Conservation (phyloP, 2,888 invertebrate genomes). For the Hyalella azteca region DNA sequence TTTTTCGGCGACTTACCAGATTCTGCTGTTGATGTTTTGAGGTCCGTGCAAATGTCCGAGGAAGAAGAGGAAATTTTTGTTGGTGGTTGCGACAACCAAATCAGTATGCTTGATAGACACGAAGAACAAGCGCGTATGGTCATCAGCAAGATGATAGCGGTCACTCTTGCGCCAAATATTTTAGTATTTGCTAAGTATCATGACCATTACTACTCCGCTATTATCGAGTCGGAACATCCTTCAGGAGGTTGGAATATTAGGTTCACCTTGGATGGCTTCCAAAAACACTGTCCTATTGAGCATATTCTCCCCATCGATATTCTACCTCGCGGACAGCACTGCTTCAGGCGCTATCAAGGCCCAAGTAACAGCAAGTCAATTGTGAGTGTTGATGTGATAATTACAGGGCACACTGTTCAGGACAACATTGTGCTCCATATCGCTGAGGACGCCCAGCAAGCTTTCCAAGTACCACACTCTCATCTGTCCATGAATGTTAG, state of each 20-base stretch:
- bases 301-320: conserved; percentile 53
- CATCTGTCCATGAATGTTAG: conserved; percentile 37
- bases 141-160: conserved; percentile 44
- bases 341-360: conserved; percentile 48
- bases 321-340: conserved; percentile 49
- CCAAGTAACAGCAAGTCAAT: conserved; percentile 39
- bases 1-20: conserved; percentile 14
- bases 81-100: neutral
- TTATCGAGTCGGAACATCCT: conserved; percentile 40
- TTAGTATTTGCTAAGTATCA: conserved; percentile 55
- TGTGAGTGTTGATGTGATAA: conserved; percentile 28
- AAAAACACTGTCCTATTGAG: conserved; percentile 47
- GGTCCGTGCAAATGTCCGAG: conserved; percentile 49
- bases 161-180: conserved; percentile 41
- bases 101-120: conserved; percentile 39
- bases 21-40: neutral
- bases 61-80: conserved; percentile 56
- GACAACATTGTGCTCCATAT: conserved; percentile 47
- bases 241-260: conserved; percentile 50
- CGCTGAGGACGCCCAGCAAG: conserved; percentile 34
- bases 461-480: conserved; percentile 46
- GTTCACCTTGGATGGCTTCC: conserved; percentile 47
- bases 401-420: conserved; percentile 43
- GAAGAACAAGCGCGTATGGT: conserved; percentile 50
- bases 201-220: conserved; percentile 54